Evolutionary conservation across 2,797 vertebrate species (phyloP), one percentile per base, ranked within the genome.

Genomic region (Enteromius radiatus): DNA sequence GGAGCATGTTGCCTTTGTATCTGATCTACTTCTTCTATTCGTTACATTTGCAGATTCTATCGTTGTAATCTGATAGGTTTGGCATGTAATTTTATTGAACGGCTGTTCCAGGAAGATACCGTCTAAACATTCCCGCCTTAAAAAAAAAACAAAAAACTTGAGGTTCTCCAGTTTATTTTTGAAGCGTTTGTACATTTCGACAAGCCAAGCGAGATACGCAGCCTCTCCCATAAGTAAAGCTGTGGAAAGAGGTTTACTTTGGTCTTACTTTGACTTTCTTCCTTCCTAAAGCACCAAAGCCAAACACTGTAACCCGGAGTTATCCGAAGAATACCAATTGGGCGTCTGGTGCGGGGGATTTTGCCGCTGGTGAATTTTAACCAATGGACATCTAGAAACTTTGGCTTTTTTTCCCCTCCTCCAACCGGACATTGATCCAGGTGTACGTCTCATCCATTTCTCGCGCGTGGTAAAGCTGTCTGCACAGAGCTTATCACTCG

Each of bases 401-500:
- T 95, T 84, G 79, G 79, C 80, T 75, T 83, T 80, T 88, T 84
- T 91, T 92, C 93, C 92, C 93, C 93, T 93, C 92, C 92, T 93
- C 92, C 93, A 94, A 92, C 92, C 91, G 92, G 93, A 94, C 93
- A 93, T 94, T 94, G 95, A 93, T 93, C 91, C 89, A 92, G 93
- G 89, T 69, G 19, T 93, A 94, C 92, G 91, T 86, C 81, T 87
- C 82, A 67, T 86, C 69, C 79, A n/a, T 83, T 79, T 80, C 79
- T 65, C 63, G 68, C 89, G 90, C 91, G 93, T 94, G 91, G 94
- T 94, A 92, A 94, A 95, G 91, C 95, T 95, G 95, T 95, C 95
- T 94, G 90, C 92, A 93, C 93, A 93, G 94, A 94, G 95, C 95
- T 95, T 95, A 95, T 95, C 95, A 92, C 92, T 93, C 92, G 92